Base-by-base conservation (phyloP, 2,888 invertebrate genomes). In the Drosophila mimica region DNA sequence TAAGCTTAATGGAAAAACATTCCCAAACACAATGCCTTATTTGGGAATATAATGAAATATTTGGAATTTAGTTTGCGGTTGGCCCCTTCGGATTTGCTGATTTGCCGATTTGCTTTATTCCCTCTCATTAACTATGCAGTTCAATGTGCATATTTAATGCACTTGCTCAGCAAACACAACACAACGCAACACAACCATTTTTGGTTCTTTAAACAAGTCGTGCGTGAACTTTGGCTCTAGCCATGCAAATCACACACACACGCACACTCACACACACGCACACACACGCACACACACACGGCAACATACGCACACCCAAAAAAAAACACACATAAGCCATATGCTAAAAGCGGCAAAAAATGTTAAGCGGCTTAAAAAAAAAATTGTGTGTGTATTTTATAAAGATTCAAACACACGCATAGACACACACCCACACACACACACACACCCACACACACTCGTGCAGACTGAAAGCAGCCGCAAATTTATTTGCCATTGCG, bases 401-500 rank as follows among this genome's bases (percentile, higher is more conserved):
- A 54, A 64, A 60, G 68, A 74, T 78, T 68, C 74, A 68, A 53
- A 57, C 60, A 56, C 56, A 74, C 59, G 38, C 54, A 63, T 58
- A 36, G 43, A 52, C 34, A 48, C 28, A 49, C 49, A 54, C 65
- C 61, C 63, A 31, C 59, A 51, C 54, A n/a, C 25, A 33, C 56
- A 20, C 69, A 69, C 49, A 52, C 34, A 61, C 63, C 28, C 62
- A 59, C 74, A 70, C 57, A 59, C 34, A 57, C 70, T 52, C 56
- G 46, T 60, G 52, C 56, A 43, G 53, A 34, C 28, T 28, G 66
- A 57, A 62, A 59, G 59, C 70, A 70, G 71, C 90, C 90, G 57
- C 86, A 87, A 87, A 89, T 87, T 82, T 87, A 87, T 87, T 85
- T 89, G 90, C 83, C 81, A 81, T 74, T 89, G 86, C 74, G 86